Conservation (phyloP, 2,113 vertebrate genomes). For the Uria aalge region DNA sequence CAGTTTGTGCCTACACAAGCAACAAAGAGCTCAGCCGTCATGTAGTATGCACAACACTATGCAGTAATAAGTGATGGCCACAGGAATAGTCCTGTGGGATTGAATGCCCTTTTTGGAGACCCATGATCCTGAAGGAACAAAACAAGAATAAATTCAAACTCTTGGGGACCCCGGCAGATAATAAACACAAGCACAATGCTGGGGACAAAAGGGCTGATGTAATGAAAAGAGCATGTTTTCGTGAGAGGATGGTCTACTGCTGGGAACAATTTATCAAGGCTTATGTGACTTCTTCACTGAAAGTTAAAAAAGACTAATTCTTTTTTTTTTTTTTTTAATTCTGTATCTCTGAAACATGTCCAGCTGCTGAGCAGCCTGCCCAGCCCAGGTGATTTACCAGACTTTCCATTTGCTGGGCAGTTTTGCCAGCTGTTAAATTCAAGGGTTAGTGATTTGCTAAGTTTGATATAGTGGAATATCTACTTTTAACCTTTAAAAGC, state of each 20-base stretch:
- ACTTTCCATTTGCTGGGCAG: background rate
- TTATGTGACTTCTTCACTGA: background rate
- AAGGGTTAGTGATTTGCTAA: background rate
- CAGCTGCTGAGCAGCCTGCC: background rate
- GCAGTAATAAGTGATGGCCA: background rate
- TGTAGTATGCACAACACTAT: background rate
- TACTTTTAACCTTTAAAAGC: background rate
- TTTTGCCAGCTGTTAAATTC: background rate
- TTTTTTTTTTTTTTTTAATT: background rate
- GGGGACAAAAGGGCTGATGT: background rate
- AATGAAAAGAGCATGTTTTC: background rate
- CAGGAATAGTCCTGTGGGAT: background rate
- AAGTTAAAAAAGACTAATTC: background rate
- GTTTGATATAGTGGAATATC: background rate
- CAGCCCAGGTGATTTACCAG: background rate
- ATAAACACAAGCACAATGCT: background rate
- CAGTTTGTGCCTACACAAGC: background rate
- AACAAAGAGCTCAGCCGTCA: background rate
- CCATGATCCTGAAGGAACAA: background rate
- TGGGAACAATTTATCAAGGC: background rate
- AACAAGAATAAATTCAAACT: background rate
- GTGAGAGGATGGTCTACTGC: background rate
- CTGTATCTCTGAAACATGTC: background rate
- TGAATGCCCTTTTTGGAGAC: background rate
- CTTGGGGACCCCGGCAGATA: background rate